These are phyloP conservation scores for Portevinia maculata DNA, from an alignment of 2,888 invertebrate species.

Conservation along the genomic window DNA sequence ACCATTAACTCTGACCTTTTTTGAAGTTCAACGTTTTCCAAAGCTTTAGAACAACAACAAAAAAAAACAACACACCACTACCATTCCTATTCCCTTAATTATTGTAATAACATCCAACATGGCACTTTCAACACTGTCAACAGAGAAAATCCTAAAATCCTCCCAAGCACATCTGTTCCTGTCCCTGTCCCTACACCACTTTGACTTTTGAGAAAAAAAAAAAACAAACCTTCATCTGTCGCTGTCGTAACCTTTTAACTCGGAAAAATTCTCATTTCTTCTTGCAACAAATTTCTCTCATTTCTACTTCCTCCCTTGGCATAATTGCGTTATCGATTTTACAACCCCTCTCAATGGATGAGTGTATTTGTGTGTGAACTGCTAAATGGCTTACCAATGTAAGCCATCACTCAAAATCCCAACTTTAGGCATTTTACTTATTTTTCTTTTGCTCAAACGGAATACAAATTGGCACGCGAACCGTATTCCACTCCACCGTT, in stretches of 20 bases:
- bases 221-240: slow-evolving; percentile 29
- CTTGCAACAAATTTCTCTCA: slow-evolving; percentile 10
- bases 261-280: slow-evolving; percentile 22
- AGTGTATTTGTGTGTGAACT: slow-evolving; percentile 22
- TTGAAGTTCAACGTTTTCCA: slow-evolving; percentile 2
- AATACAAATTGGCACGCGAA: slow-evolving; percentile 68
- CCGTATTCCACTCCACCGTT: slow-evolving; percentile 8
- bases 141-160: not conserved
- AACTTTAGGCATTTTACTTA: slow-evolving; percentile 63
- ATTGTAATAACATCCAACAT: slow-evolving; percentile 36
- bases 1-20: slow-evolving; percentile 1
- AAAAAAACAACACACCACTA: not conserved
- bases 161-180: not conserved
- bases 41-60: not conserved
- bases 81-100: slow-evolving; percentile 32
- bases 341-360: slow-evolving; percentile 15
- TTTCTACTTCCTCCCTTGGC: slow-evolving; percentile 27
- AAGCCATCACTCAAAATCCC: slow-evolving; percentile 71
- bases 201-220: not conserved
- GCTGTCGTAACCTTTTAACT: slow-evolving; percentile 35
- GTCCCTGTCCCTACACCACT: too few relatives aligned
- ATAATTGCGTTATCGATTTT: slow-evolving; percentile 73
- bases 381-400: slow-evolving; percentile 73
- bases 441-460: not conserved
- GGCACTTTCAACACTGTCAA: slow-evolving; percentile 56